phyloP scores from a whole-genome alignment of 2,797 vertebrate genomes.

The Moxostoma hubbsi region DNA sequence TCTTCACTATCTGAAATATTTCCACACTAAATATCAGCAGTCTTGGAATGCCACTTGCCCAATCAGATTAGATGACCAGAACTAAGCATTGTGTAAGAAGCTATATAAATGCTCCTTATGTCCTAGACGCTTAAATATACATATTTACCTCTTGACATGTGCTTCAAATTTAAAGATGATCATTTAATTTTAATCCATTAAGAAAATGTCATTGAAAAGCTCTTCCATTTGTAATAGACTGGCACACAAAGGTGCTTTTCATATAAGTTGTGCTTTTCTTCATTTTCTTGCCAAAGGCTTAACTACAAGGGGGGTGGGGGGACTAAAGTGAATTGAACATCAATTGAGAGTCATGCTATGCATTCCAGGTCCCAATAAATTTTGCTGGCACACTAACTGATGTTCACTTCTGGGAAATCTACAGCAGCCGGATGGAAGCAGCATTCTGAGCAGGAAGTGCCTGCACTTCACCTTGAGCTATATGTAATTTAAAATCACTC shows the following conservation, averaged over 20 bases:
- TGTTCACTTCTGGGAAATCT: slow-evolving; percentile 66
- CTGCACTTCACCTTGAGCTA: slow-evolving; percentile 55
- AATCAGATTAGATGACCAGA: too few relatives aligned
- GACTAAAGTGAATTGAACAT: slow-evolving; percentile 59
- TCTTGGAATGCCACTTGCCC: too few relatives aligned
- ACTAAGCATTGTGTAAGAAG: too few relatives aligned
- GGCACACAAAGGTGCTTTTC: slow-evolving; percentile 40
- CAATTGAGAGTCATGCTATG: slow-evolving; percentile 62
- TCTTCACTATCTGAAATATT: too few relatives aligned
- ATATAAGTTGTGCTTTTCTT: slow-evolving; percentile 54
- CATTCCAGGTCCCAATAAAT: slow-evolving; percentile 64
- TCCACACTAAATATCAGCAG: too few relatives aligned
- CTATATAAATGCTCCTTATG: too few relatives aligned
- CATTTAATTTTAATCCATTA: slow-evolving; percentile 37
- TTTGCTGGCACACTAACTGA: slow-evolving; percentile 59
- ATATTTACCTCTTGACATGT: slow-evolving; percentile 28
- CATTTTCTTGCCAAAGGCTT: slow-evolving; percentile 45
- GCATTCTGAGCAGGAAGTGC: slow-evolving; percentile 61
- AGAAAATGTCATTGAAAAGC: slow-evolving; percentile 45
- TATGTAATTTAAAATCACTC: slow-evolving; percentile 40
- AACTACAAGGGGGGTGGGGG: slow-evolving; percentile 41
- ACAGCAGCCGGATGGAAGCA: slow-evolving; percentile 57
- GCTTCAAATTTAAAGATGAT: slow-evolving; percentile 38
- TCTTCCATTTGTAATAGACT: slow-evolving; percentile 38
- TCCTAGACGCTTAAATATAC: neutral